A percentile compares a stretch with the other conserved stretches of the same genome.
phyloP scores from a whole-genome alignment of 2,797 vertebrate species.

The Halcyon badia region DNA sequence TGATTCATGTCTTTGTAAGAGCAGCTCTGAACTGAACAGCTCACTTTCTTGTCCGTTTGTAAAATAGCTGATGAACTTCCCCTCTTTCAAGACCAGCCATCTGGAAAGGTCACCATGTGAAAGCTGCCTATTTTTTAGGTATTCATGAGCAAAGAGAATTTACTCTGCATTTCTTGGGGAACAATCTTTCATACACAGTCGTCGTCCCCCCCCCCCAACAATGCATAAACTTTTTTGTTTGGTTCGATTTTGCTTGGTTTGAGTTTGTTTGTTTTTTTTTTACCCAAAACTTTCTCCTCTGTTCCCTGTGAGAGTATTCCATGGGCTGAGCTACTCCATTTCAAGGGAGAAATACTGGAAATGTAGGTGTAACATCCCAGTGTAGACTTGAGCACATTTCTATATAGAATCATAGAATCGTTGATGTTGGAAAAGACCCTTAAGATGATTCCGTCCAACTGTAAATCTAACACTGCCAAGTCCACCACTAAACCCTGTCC shows the following conservation, averaged over 20 bases:
- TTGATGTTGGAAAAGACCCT: background rate
- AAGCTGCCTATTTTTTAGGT: background rate
- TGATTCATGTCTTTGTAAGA: background rate
- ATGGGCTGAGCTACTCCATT: background rate
- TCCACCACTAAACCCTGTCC: fast-evolving
- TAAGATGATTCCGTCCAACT: fast-evolving
- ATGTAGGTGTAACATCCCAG: fast-evolving
- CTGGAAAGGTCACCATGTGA: background rate
- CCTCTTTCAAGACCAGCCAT: background rate
- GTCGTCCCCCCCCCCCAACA: background rate
- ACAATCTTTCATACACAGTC: background rate
- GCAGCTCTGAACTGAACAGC: background rate
- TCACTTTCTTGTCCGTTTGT: background rate
- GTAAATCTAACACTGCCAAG: fast-evolving
- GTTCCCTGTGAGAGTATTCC: background rate
- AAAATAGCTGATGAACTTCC: background rate
- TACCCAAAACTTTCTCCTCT: background rate
- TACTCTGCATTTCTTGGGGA: background rate
- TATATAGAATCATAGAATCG: background rate
- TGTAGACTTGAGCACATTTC: background rate
- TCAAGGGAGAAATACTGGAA: background rate
- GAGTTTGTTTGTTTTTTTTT: background rate
- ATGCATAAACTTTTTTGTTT: background rate
- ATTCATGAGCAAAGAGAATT: background rate
- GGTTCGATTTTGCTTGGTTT: background rate